phyloP scores from a whole-genome alignment of 1,140 invertebrate genomes.

The Saccostrea glomerata region DNA sequence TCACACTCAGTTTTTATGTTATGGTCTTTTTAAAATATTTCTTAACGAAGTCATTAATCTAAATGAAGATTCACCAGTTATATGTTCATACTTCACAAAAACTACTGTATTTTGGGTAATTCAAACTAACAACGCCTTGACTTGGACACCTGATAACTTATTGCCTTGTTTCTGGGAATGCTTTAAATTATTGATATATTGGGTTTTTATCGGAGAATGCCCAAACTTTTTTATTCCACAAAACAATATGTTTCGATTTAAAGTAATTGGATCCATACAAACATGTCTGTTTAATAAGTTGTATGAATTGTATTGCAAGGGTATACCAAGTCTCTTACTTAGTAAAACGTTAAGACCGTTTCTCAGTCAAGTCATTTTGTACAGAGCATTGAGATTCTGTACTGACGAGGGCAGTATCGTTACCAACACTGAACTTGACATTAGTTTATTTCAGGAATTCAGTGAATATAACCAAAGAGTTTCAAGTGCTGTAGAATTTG shows the following conservation, averaged over 20 bases:
- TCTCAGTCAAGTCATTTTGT: not conserved
- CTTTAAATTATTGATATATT: slow-evolving; percentile 21
- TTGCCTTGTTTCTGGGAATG: slow-evolving; percentile 23
- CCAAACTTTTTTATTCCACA: slow-evolving; percentile 47
- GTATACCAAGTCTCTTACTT: not conserved
- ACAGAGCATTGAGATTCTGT: not conserved
- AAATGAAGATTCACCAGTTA: too few relatives aligned
- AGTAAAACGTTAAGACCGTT: not conserved
- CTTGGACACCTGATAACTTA: too few relatives aligned
- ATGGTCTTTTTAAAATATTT: slow-evolving; percentile 22
- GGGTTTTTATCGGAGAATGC: not conserved
- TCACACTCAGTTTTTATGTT: slow-evolving; percentile 39
- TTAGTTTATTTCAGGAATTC: not conserved
- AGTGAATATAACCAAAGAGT: not conserved
- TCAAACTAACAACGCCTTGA: too few relatives aligned
- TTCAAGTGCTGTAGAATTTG: not conserved
- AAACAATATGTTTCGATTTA: slow-evolving; percentile 44
- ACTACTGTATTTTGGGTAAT: slow-evolving; percentile 40
- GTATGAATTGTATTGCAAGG: not conserved
- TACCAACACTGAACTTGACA: not conserved
- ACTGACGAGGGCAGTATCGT: not conserved
- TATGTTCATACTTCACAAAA: too few relatives aligned
- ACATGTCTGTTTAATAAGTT: not conserved
- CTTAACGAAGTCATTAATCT: too few relatives aligned
- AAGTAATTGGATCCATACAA: not conserved